Evolutionary conservation across 2,888 invertebrate species (phyloP).

Genomic region (Andricus quercusramuli): DNA sequence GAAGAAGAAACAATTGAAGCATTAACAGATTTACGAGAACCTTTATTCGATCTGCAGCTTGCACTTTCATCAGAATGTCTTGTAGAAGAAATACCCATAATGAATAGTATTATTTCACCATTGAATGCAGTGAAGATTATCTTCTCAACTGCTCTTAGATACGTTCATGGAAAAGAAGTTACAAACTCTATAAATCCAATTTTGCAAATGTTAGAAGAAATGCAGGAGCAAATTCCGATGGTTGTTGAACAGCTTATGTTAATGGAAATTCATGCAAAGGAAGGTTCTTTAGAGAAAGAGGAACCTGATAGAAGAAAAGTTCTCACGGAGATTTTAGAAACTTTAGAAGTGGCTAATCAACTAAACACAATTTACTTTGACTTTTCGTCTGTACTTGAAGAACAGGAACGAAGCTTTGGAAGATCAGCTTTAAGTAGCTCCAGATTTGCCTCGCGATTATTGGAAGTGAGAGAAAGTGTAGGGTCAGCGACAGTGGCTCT

Average conservation of each 20-base stretch:
- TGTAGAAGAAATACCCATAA: constrained; percentile 79
- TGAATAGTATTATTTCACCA: constrained; percentile 81
- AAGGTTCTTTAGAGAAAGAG: constrained; percentile 41
- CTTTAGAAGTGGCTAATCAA: constrained; percentile 62
- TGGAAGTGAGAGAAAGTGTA: constrained; percentile 65
- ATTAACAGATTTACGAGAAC: constrained; percentile 67
- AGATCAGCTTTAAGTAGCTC: constrained; percentile 44
- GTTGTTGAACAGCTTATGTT: constrained; percentile 52
- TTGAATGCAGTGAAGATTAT: constrained; percentile 84
- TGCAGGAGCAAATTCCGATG: constrained; percentile 63
- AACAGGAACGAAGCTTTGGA: constrained; percentile 51
- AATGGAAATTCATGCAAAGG: constrained; percentile 41
- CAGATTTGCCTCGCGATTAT: constrained; percentile 61
- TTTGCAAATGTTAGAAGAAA: constrained; percentile 64
- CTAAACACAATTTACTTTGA: constrained; percentile 68
- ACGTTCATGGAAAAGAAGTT: constrained; percentile 76
- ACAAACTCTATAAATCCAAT: constrained; percentile 60
- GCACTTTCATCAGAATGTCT: constrained; percentile 70
- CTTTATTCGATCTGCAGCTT: constrained; percentile 66
- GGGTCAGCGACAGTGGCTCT: constrained; percentile 67
- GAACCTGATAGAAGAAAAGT: constrained; percentile 43
- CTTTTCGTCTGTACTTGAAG: constrained; percentile 66
- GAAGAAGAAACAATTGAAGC: constrained; percentile 67
- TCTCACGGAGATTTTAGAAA: constrained; percentile 53
- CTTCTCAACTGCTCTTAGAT: constrained; percentile 84